Evolutionary conservation across 1,140 invertebrate species (phyloP), one percentile per base, ranked within the genome.

Genomic region (Zophobas morio): DNA sequence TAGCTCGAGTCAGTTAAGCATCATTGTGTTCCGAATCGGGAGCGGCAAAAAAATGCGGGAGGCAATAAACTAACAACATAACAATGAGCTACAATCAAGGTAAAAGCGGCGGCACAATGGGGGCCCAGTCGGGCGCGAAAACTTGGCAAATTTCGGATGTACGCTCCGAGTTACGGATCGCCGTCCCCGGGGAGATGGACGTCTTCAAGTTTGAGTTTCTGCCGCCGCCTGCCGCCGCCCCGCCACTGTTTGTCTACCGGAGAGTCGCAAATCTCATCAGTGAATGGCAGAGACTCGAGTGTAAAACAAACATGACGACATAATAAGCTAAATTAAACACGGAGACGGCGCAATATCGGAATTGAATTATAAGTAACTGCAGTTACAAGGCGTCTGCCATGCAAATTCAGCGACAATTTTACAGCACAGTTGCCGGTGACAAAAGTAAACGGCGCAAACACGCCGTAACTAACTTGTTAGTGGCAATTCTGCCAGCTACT

Each of bases 301-400:
- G 80, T 78, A 81, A 80, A 81, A 80, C 80, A 81, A 81, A 81
- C 76, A 81, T 81, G 78, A 78, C 80, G 80, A 80, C 74, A 81
- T 81, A 81, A 81, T 81, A 81, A 81, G 80, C 80, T 81, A 79
- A 81, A 81, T 81, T 81, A 81, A 81, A 81, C 80, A 81, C 76
- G 71, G 80, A 80, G 73, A 76, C 77, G 60, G 78, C 74, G 78
- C 77, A 79, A 79, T 81, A 81, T 81, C 70, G 78, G 74, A 81
- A 81, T 81, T 81, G 74, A 81, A 81, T 81, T 81, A 81, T 75
- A 60, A 56, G 63, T 72, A 70, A 77, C 70, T 66, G 47, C 54
- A 73, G 70, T 72, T 73, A 72, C 20, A 77, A 46, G 70, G 70
- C 76, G 76, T 66, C 60, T 78, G 70, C 57, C 76, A 74, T 78